Base-by-base conservation (phyloP, 2,888 invertebrate genomes). In the Harpagoxenus sublaevis region DNA sequence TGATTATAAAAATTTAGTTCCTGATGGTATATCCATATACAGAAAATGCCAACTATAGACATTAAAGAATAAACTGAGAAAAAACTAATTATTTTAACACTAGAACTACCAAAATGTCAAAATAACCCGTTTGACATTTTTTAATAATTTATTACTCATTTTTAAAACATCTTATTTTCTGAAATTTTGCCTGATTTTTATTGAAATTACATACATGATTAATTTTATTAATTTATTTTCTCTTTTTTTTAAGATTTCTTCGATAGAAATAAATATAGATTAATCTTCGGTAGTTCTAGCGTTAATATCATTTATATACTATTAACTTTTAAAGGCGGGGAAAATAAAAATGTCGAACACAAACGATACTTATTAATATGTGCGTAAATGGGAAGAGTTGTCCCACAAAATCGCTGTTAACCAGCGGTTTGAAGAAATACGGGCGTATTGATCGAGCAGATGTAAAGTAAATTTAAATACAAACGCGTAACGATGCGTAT, bases 381-480 rank as follows among this genome's bases (percentile, higher is more conserved):
- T 39, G 53, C 2, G 48, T 31, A n/a, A 63, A 35, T 15, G 23
- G n/a, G 10, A 15, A 23, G 2, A 45, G 10, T 45, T 31, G n/a
- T 57, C 6, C 8, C 35, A 51, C n/a, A 31, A 68, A 45, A 23
- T 53, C 3, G 39, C 8, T 18, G 39, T 39, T 53, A 18, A 4
- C 28, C 18, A 15, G 15, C 28, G 31, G 45, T 45, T 62, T 35
- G 6, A 51, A 42, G 39, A 65, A 65, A 39, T 53, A 77, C 18
- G 75, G 3, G n/a, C 15, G 8, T 65, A 77, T 53, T 53, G 77
- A 65, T 77, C 53, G 28, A 42, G 51, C 39, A 23, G 45, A 66
- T 45, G 55, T 57, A 68, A 68, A 55, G 15, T 42, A 45, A 68
- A 78, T 78, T 68, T 68, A 31, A 68, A 78, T 78, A 68, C 45